Evolutionary conservation across 2,113 vertebrate species (phyloP).

Genomic region (Asarcornis scutulata): DNA sequence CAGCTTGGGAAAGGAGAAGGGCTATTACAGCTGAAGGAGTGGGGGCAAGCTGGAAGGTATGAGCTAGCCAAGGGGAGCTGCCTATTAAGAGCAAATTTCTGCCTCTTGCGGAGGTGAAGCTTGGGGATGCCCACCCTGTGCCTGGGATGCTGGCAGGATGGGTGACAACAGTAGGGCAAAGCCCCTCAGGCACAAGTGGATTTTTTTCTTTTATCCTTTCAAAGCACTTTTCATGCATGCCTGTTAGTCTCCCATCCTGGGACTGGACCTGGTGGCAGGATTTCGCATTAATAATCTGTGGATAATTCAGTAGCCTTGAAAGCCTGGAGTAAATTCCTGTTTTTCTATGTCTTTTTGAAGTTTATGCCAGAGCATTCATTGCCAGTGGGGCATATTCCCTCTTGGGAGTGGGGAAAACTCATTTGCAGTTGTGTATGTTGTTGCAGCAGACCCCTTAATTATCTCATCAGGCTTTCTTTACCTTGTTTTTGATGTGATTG

Average conservation of each 20-base stretch:
- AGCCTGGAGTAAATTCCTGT: background rate
- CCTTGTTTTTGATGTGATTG: background rate
- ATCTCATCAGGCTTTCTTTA: background rate
- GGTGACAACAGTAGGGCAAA: too few relatives aligned
- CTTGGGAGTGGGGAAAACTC: background rate
- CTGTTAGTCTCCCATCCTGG: background rate
- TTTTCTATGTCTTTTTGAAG: background rate
- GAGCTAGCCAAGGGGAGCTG: too few relatives aligned
- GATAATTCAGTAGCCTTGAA: background rate
- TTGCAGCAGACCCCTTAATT: conserved; percentile 34
- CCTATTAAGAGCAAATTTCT: too few relatives aligned
- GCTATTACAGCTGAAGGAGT: too few relatives aligned
- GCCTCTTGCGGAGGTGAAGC: too few relatives aligned
- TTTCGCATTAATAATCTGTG: background rate
- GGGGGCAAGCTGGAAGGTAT: too few relatives aligned
- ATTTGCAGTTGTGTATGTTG: background rate
- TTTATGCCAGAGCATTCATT: background rate
- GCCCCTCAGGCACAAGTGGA: too few relatives aligned
- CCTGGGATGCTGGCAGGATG: too few relatives aligned
- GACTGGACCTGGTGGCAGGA: background rate
- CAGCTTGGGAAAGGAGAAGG: too few relatives aligned
- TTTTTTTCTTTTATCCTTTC: too few relatives aligned
- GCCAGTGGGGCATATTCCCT: background rate
- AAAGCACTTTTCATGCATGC: rapidly evolving
- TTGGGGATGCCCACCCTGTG: too few relatives aligned